Base-by-base conservation (phyloP, 2,888 invertebrate genomes). In the Parapristionchus giblindavisi region DNA sequence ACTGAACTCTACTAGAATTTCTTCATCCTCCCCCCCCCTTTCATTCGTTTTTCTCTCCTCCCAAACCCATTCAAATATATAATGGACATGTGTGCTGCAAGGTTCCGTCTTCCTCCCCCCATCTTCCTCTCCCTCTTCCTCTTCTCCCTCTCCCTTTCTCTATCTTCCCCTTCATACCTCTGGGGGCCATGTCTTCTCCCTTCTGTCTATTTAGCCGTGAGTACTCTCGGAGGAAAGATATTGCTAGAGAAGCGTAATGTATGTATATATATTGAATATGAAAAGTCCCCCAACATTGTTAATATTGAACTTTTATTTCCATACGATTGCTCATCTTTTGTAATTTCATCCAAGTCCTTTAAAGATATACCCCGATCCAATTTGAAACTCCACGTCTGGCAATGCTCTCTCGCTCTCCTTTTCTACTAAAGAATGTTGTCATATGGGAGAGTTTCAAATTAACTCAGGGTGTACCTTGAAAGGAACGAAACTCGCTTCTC, bases 131-230 rank as follows among this genome's bases (percentile, higher is more conserved):
- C 63, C 5, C 38, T 29, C 61, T 43, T 43, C 43, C 43, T 43
- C 63, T n/a, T 43, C 63, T n/a, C 14, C n/a, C 29, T 36, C 43
- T 40, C 61, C 40, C 32, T 29, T n/a, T 27, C 60, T n/a, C 36
- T 34, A n/a, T 24, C 60, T n/a, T 29, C 17, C 43, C 17, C 43
- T 43, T 43, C n/a, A 3, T 21, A 5, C n/a, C 36, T 36, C 63
- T 6, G 21, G 0, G 14, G 40, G 29, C 63, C 40, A 34, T 43
- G 27, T 27, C 14, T 36, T 32, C 43, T n/a, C 36, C 29, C 32
- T 43, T 36, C 63, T 43, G 40, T 43, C 63, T 65, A 65, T 65
- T 65, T 65, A 65, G 63, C 63, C 63, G 63, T 40, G 43, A 65
- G 63, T 40, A 38, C 61, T 61, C 36, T 60, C 40, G 38, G 63